Conservation (phyloP, 2,888 invertebrate species). For the Gnatocerus cornutus region DNA sequence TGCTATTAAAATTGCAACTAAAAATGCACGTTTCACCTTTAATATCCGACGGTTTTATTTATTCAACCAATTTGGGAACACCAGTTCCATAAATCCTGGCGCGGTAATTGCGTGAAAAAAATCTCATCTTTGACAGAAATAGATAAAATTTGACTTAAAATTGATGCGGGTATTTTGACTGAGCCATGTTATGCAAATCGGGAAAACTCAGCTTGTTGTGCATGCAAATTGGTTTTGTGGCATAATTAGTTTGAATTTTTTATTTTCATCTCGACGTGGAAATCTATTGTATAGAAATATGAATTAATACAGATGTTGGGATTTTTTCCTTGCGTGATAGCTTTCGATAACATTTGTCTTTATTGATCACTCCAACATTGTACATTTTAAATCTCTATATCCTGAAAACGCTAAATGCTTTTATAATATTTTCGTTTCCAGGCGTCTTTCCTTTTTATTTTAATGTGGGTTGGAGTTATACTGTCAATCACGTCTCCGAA, state of each 20-base stretch:
- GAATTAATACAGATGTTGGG: no score
- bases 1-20: constrained; percentile 8
- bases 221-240: constrained; percentile 31
- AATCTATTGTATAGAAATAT: constrained; percentile 8
- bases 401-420: constrained; percentile 7
- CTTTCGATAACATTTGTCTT: no score
- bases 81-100: constrained; percentile 3
- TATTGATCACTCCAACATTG: no score
- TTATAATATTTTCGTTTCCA: constrained; percentile 3
- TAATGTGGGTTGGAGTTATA: constrained; percentile 6
- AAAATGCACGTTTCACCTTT: constrained; percentile 10
- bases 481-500: constrained; percentile 2
- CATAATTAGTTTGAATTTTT: constrained; percentile 20
- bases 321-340: no score
- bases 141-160: constrained; percentile 25
- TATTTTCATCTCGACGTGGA: constrained; percentile 4
- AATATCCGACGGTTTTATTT: neutral
- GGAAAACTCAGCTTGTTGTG: constrained; percentile 27
- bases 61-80: neutral
- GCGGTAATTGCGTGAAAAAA: constrained; percentile 20
- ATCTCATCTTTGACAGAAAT: constrained; percentile 1
- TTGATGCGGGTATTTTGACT: constrained; percentile 28
- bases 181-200: constrained; percentile 26
- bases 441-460: constrained; percentile 4
- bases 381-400: no score